A percentile compares a stretch with the other conserved stretches of the same genome.
These are phyloP conservation scores for Dipodomys merriami DNA, from an alignment of 2,113 vertebrate genomes.

Conservation along the genomic window DNA sequence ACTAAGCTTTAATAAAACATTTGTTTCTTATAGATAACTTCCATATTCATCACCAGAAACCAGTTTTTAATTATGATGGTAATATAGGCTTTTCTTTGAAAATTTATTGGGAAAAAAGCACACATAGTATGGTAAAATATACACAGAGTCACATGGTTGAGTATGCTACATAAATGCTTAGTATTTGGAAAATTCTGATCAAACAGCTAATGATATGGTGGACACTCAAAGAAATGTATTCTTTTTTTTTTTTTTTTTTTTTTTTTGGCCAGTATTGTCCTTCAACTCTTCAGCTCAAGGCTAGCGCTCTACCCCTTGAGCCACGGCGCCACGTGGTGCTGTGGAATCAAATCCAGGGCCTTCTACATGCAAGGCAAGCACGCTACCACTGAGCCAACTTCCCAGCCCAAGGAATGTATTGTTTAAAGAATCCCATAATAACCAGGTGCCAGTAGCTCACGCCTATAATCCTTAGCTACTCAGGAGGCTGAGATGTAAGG, in stretches of 20 bases:
- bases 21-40: neutral
- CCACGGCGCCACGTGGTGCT: too few species aligned
- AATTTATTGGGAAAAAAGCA: slow-evolving; percentile 31
- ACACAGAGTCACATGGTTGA: neutral
- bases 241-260: neutral
- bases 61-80: neutral
- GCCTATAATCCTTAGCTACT: too few species aligned
- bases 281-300: too few species aligned
- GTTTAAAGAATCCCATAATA: too few species aligned
- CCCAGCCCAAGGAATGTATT: too few species aligned
- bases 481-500: too few species aligned
- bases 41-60: neutral
- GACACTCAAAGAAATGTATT: neutral
- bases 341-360: too few species aligned
- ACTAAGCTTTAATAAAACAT: neutral
- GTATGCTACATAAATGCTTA: neutral
- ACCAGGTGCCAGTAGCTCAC: too few species aligned
- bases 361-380: too few species aligned
- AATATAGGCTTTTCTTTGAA: neutral
- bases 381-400: too few species aligned
- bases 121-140: neutral
- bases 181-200: neutral
- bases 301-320: too few species aligned
- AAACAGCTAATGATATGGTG: neutral
- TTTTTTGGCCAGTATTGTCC: too few species aligned